Evolutionary conservation across 2,888 invertebrate genomes (phyloP), one percentile per base, ranked within the genome.

Genomic region (Smittia aterrima): DNA sequence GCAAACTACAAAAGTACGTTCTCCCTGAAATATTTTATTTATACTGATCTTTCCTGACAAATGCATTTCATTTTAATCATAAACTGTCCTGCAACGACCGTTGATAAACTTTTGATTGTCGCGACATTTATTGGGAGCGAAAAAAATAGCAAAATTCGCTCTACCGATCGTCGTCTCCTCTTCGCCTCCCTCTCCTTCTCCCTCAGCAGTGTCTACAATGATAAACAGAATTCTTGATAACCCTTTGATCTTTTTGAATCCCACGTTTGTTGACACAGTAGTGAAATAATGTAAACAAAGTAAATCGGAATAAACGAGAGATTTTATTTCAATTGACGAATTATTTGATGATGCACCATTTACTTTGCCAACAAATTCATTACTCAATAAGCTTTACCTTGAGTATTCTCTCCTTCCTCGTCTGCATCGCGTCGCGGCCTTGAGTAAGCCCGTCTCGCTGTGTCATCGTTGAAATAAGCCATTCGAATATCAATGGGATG

Each of bases 111-210:
- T 20, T 6, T 41, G 24, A 24, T 24, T 24, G 4, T 20, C 9
- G 20, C 67, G 38, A 40, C 67, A 67, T 25, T 47, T 41, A 24
- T 13, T 22, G 38, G 67, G 67, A 41, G 67, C 67, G 20, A 58
- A 20, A 58, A 58, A 58, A 6, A 58, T 1, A 47, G 18, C 22
- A 22, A 24, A 7, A 24, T 1, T 20, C 1, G 3, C 13, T 18
- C 1, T 47, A 0, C 67, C 67, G 20, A 41, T 11, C 22, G 41
- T 47, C 22, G 67, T 67, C 9, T 67, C 24, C 1, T 67, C 67
- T 18, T 40, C 38, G 6, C 27, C 64, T 7, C 27, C 64, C 3
- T 66, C 38, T 3, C 4, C n/a, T 3, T 66, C 32, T 16, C 11
- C 25, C 27, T 16, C 1, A 7, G 38, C 20, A 32, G 32, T 0